Evolutionary conservation across 2,888 invertebrate species (phyloP).

Genomic region (Cyaniris semiargus): DNA sequence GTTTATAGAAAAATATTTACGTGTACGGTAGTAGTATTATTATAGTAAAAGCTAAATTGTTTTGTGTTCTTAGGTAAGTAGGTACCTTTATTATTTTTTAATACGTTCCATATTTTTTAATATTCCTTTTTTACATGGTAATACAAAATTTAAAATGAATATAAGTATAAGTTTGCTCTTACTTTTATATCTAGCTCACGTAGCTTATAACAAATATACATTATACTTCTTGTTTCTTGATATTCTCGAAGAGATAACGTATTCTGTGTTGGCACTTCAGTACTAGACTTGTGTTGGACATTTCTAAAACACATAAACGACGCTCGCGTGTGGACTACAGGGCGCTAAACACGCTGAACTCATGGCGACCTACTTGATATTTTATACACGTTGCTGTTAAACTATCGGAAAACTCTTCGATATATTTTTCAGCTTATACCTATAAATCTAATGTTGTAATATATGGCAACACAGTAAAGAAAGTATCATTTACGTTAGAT

Average conservation of each 20-base stretch:
- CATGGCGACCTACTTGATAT: conserved; percentile 10
- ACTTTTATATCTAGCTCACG: background rate
- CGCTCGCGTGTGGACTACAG: conserved; percentile 30
- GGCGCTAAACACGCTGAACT: background rate
- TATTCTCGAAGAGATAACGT: background rate
- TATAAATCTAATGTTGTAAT: too few species aligned
- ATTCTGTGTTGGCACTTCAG: background rate
- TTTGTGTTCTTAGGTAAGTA: too few species aligned
- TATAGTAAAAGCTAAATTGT: too few species aligned
- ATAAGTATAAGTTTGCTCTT: background rate
- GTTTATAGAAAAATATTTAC: too few species aligned
- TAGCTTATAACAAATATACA: background rate
- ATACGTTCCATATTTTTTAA: background rate
- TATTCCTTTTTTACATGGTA: background rate
- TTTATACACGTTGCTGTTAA: background rate
- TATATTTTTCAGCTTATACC: too few species aligned
- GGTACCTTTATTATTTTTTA: too few species aligned
- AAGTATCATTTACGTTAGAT: too few species aligned
- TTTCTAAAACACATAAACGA: conserved; percentile 18
- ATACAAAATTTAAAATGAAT: background rate
- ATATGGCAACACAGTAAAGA: too few species aligned
- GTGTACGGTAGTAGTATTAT: too few species aligned
- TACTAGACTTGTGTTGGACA: conserved; percentile 6
- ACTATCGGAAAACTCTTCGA: background rate
- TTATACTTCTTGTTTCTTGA: background rate